A percentile compares a stretch with the other conserved stretches of the same genome.
Evolutionary conservation across 2,797 vertebrate species (phyloP).

Genomic region (Periophthalmus magnuspinnatus): DNA sequence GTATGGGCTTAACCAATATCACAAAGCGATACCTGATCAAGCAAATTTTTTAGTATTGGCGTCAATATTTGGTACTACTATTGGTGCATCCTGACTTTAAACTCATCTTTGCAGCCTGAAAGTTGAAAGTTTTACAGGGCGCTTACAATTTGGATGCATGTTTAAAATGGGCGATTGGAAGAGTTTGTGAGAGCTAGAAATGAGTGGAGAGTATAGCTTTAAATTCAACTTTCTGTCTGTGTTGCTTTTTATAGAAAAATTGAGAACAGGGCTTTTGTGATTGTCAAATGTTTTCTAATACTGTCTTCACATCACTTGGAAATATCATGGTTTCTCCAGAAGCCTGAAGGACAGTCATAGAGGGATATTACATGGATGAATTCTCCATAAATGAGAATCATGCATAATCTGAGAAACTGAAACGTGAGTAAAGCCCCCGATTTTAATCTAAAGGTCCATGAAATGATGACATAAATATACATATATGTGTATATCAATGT

Average conservation of each 20-base stretch:
- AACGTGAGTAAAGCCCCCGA: slow-evolving; percentile 17
- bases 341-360: slow-evolving; percentile 12
- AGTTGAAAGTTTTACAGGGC: not conserved
- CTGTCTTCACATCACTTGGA: not conserved
- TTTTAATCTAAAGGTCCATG: slow-evolving; percentile 15
- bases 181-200: not conserved
- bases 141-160: too few relatives aligned
- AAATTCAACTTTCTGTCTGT: not conserved
- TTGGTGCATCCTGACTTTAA: not conserved
- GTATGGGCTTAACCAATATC: too few relatives aligned
- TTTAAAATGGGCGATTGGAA: too few relatives aligned
- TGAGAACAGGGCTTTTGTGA: not conserved
- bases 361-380: slow-evolving; percentile 39
- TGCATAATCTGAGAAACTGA: slow-evolving; percentile 18
- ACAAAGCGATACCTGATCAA: too few relatives aligned
- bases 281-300: not conserved
- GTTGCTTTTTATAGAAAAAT: not conserved
- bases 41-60: too few relatives aligned
- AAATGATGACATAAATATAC: slow-evolving; percentile 22
- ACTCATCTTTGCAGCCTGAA: not conserved
- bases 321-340: not conserved
- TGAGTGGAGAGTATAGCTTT: not conserved
- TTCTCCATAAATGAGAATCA: slow-evolving; percentile 35
- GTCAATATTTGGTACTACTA: too few relatives aligned
- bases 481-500: not conserved